Evolutionary conservation across 2,888 invertebrate genomes (phyloP).

Genomic region (Epicampocera succincta): DNA sequence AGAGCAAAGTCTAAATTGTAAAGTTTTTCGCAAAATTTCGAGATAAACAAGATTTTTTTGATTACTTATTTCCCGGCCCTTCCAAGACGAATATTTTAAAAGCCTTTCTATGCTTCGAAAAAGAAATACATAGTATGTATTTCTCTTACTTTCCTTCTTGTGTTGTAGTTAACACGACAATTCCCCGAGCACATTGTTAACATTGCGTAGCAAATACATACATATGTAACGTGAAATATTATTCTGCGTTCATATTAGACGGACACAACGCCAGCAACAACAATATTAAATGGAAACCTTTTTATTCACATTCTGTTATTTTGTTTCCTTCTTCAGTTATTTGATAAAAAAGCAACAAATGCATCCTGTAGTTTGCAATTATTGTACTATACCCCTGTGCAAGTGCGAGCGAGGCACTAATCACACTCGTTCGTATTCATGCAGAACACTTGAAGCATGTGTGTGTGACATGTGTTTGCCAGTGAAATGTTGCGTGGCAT

Average conservation of each 20-base stretch:
- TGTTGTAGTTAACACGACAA: slow-evolving; percentile 38
- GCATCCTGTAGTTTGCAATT: slow-evolving; percentile 57
- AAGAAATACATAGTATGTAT: background rate
- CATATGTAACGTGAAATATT: slow-evolving; percentile 55
- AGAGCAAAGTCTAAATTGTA: too few species aligned
- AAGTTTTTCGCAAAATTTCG: too few species aligned
- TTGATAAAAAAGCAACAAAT: slow-evolving; percentile 5
- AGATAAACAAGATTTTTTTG: too few species aligned
- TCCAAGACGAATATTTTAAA: too few species aligned
- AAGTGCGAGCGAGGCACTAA: slow-evolving; percentile 10
- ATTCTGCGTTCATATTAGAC: slow-evolving; percentile 42
- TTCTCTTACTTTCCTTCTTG: slow-evolving; percentile 18
- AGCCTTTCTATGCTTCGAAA: background rate
- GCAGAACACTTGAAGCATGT: background rate
- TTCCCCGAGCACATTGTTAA: slow-evolving; percentile 53
- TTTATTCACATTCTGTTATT: background rate
- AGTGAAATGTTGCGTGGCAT: background rate
- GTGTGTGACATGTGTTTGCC: background rate
- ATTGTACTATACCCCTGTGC: slow-evolving; percentile 58
- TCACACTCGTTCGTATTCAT: background rate
- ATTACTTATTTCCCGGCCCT: too few species aligned
- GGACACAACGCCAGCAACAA: slow-evolving; percentile 5
- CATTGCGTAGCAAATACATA: slow-evolving; percentile 42
- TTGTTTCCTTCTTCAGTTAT: slow-evolving; percentile 3
- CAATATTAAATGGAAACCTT: background rate